Percentiles rank a stretch among this genome's conserved stretches.
These are phyloP conservation scores for Amiota mariae DNA, from an alignment of 2,888 invertebrate species.

Conservation along the genomic window DNA sequence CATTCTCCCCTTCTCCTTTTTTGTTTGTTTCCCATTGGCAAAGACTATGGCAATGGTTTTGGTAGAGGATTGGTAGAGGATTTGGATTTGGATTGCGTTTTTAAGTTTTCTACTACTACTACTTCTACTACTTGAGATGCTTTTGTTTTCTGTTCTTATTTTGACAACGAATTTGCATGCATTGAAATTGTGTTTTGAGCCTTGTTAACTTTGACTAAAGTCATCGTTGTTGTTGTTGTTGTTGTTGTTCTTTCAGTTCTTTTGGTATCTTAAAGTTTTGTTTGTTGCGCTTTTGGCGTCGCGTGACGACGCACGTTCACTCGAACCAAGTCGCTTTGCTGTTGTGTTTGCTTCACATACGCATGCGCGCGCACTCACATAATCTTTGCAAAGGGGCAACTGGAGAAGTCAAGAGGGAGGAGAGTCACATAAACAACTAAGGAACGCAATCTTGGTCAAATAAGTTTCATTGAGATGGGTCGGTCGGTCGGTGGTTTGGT, in stretches of 20 bases:
- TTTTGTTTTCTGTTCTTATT: conserved; percentile 52
- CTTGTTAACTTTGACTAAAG: conserved; percentile 69
- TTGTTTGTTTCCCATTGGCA: not conserved
- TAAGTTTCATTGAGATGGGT: no score
- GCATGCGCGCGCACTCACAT: conserved; percentile 69
- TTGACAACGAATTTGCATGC: conserved; percentile 72
- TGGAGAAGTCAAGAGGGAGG: no score
- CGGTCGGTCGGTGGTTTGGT: no score
- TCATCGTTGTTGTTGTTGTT: conserved; percentile 40
- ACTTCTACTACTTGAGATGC: conserved; percentile 23
- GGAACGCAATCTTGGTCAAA: no score
- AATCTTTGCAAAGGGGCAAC: conserved; percentile 49
- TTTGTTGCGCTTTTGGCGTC: conserved; percentile 39
- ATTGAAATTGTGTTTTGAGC: conserved; percentile 68
- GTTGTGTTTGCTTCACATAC: conserved; percentile 53
- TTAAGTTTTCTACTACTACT: conserved; percentile 35
- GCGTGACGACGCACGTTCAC: conserved; percentile 46
- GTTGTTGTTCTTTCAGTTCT: not conserved
- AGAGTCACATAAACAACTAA: no score
- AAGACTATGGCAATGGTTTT: not conserved
- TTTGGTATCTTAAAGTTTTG: no score
- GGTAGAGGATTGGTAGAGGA: no score
- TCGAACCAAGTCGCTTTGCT: no score
- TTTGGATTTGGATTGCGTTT: conserved; percentile 29
- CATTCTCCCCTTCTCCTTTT: not conserved